These are phyloP conservation scores for Catharus bicknelli DNA, from an alignment of 2,113 vertebrate species.

Conservation along the genomic window DNA sequence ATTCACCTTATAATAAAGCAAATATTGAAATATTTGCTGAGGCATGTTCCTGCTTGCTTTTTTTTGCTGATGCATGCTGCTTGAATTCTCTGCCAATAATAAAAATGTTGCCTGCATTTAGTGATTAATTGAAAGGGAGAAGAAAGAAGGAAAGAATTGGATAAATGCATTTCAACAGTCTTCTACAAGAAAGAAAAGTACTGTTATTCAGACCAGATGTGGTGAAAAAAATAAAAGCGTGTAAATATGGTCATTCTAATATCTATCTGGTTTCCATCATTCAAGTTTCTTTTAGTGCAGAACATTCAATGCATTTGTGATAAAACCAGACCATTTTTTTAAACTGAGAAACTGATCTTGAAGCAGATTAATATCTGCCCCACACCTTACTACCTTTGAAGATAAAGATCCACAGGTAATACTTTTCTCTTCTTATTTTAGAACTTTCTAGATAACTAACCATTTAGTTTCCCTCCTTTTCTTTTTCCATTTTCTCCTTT, in stretches of 20 bases:
- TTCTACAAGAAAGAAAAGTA: background rate
- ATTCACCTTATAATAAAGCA: background rate
- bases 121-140: background rate
- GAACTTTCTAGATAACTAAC: background rate
- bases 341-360: background rate
- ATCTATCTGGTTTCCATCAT: background rate
- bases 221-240: background rate
- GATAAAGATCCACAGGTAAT: background rate
- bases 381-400: background rate
- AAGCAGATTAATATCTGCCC: background rate
- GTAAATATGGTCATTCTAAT: background rate
- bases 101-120: background rate
- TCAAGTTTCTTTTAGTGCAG: background rate
- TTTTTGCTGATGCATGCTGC: background rate
- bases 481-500: background rate
- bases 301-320: background rate
- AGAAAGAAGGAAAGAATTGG: background rate
- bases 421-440: background rate
- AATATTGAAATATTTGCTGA: background rate
- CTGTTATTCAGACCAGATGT: background rate
- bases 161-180: background rate
- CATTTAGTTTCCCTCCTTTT: rapidly evolving
- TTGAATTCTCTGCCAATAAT: background rate
- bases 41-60: background rate
- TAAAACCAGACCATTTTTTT: background rate